These are phyloP conservation scores for Chaenogobius annularis DNA, from an alignment of 2,113 vertebrate species.

Conservation along the genomic window DNA sequence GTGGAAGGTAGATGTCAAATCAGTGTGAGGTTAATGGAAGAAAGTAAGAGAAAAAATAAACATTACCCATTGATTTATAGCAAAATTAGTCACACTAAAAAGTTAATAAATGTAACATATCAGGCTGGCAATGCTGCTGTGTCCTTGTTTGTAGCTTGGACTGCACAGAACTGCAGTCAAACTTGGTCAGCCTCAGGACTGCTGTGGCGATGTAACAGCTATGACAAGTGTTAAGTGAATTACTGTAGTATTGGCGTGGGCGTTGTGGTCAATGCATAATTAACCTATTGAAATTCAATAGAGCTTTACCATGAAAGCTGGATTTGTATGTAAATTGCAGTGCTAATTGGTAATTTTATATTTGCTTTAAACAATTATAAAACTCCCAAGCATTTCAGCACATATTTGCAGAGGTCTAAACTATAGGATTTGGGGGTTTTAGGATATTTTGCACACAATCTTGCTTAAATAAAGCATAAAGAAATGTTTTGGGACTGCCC, in stretches of 20 bases:
- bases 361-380: background rate
- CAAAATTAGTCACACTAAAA: background rate
- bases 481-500: too few species aligned
- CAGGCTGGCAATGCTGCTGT: too few species aligned
- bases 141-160: background rate
- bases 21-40: background rate
- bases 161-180: background rate
- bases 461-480: background rate
- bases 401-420: background rate
- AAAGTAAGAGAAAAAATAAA: background rate
- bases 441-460: background rate
- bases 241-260: background rate
- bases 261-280: background rate
- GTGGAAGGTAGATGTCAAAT: background rate
- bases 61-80: background rate
- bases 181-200: too few species aligned
- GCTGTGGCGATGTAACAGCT: too few species aligned
- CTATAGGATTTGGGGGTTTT: background rate
- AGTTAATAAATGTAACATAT: too few species aligned
- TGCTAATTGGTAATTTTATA: too few species aligned
- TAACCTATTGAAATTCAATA: background rate
- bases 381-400: background rate
- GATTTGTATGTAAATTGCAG: too few species aligned
- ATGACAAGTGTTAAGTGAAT: background rate
- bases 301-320: background rate